phyloP scores from a whole-genome alignment of 1,140 invertebrate species.

The Meloidogyne floridensis region DNA sequence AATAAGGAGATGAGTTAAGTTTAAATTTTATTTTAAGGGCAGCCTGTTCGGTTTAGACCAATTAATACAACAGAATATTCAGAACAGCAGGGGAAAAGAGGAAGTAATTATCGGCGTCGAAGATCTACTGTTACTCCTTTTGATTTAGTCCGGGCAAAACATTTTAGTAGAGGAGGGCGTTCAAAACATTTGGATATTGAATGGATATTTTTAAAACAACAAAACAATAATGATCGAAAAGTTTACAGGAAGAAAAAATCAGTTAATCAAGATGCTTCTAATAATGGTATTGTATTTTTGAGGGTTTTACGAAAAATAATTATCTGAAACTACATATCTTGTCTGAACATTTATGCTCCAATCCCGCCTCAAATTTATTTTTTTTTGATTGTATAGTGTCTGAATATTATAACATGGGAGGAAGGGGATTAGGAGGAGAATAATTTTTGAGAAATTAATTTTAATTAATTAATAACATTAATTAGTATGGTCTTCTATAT shows the following conservation, averaged over 20 bases:
- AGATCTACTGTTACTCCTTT: slow-evolving; percentile 11
- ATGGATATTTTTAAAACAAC: slow-evolving; percentile 8
- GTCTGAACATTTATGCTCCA: too few relatives aligned
- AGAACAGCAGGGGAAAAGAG: slow-evolving; percentile 45
- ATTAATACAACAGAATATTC: slow-evolving; percentile 65
- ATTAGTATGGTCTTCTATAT: not conserved
- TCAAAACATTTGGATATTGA: slow-evolving; percentile 29
- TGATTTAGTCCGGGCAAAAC: not conserved
- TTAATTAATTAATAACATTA: not conserved
- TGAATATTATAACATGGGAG: too few relatives aligned
- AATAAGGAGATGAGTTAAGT: too few relatives aligned
- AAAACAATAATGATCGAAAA: not conserved
- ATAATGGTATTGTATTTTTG: not conserved
- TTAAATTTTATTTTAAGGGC: slow-evolving; percentile 34
- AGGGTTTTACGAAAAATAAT: too few relatives aligned
- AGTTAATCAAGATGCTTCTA: not conserved
- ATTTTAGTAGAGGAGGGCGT: slow-evolving; percentile 6
- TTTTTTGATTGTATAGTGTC: too few relatives aligned
- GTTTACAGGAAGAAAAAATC: not conserved
- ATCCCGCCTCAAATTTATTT: too few relatives aligned
- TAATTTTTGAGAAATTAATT: not conserved
- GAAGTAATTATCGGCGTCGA: slow-evolving; percentile 38
- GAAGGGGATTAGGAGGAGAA: too few relatives aligned
- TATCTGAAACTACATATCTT: too few relatives aligned
- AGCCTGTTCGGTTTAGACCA: slow-evolving; percentile 83